These are phyloP conservation scores for Pogoniulus pusillus DNA, from an alignment of 2,797 vertebrate genomes.

Conservation along the genomic window DNA sequence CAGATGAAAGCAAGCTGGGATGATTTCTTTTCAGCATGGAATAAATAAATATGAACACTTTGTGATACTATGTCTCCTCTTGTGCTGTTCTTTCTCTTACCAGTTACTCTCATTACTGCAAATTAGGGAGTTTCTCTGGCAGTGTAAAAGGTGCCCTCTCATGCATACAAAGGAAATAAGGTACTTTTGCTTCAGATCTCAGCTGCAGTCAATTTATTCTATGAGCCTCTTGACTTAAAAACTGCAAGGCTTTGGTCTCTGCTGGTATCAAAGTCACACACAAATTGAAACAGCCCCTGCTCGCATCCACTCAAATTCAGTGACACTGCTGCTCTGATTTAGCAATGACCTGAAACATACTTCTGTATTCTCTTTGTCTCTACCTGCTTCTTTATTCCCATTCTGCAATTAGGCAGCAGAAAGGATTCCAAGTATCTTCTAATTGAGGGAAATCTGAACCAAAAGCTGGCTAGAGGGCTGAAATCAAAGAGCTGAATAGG, in stretches of 20 bases:
- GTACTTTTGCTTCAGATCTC: slow-evolving; percentile 47
- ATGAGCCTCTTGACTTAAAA: slow-evolving; percentile 42
- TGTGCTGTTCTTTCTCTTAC: background rate
- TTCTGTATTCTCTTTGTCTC: slow-evolving; percentile 46
- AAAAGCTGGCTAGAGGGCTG: slow-evolving; percentile 9
- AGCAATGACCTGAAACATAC: slow-evolving; percentile 14
- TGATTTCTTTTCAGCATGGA: background rate
- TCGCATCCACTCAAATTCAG: slow-evolving; percentile 1
- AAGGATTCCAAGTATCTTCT: slow-evolving; percentile 25
- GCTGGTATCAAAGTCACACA: slow-evolving; percentile 28
- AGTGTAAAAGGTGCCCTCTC: slow-evolving; percentile 15
- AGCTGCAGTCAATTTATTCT: slow-evolving; percentile 42
- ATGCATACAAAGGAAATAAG: slow-evolving; percentile 21
- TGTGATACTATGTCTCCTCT: background rate
- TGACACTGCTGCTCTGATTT: slow-evolving; percentile 18
- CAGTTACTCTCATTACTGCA: slow-evolving; percentile 46
- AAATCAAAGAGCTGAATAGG: slow-evolving; percentile 25
- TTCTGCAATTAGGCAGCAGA: slow-evolving; percentile 10
- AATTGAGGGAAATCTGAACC: slow-evolving; percentile 35
- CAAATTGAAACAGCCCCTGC: background rate
- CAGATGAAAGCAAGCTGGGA: background rate
- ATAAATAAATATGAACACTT: background rate
- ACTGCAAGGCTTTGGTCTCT: background rate
- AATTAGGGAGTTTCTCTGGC: slow-evolving; percentile 23
- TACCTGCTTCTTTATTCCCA: slow-evolving; percentile 4